A percentile compares a stretch with the other conserved stretches of the same genome.
Conservation (phyloP, 2,797 vertebrate species). For the Sylvia borin region DNA sequence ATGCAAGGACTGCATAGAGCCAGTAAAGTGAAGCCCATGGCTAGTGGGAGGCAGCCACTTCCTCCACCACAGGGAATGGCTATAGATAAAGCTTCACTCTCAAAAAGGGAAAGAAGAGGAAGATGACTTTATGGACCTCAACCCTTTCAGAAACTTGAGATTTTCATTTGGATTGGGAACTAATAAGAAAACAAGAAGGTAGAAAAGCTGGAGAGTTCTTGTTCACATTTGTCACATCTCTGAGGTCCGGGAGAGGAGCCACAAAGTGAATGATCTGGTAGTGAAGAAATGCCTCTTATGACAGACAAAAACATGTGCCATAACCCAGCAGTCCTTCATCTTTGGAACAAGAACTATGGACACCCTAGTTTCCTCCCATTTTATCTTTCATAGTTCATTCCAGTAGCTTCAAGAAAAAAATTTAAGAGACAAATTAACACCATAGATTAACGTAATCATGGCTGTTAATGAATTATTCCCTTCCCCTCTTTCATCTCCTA, state of each 20-base stretch:
- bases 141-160: fast-evolving
- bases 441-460: not conserved
- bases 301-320: not conserved
- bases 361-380: not conserved
- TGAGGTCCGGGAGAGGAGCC: not conserved
- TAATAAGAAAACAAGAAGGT: not conserved
- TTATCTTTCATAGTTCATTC: not conserved
- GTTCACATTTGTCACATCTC: not conserved
- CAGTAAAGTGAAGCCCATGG: not conserved
- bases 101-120: not conserved
- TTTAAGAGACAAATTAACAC: not conserved
- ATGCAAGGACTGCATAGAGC: not conserved
- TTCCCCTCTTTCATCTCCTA: not conserved
- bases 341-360: not conserved
- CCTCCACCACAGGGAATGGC: not conserved
- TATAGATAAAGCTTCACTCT: not conserved
- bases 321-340: not conserved
- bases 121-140: not conserved
- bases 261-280: not conserved
- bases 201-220: not conserved
- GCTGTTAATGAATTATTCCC: not conserved
- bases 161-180: not conserved
- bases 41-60: not conserved
- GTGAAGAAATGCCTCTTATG: not conserved
- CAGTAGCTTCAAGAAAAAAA: not conserved